These are phyloP conservation scores for Sitophilus oryzae DNA, from an alignment of 1,140 invertebrate genomes.

Conservation along the genomic window DNA sequence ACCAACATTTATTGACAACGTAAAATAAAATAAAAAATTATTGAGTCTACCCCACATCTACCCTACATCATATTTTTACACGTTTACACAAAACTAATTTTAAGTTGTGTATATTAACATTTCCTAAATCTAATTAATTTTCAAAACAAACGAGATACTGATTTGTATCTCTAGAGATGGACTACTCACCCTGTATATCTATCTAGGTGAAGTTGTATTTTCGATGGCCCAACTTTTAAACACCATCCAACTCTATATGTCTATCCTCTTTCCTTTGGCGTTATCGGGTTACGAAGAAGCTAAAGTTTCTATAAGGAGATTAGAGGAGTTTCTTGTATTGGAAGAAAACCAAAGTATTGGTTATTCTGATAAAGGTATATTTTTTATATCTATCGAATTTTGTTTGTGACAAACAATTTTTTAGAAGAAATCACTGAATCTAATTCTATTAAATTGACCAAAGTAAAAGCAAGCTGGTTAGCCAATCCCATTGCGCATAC, in stretches of 20 bases:
- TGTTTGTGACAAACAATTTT: not conserved
- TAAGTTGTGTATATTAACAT: too few relatives aligned
- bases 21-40: too few relatives aligned
- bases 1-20: too few relatives aligned
- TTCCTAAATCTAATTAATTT: too few relatives aligned
- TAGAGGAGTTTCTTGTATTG: constrained; percentile 51
- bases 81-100: too few relatives aligned
- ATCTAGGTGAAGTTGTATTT: constrained; percentile 62
- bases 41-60: too few relatives aligned
- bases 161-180: too few relatives aligned
- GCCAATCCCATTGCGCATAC: constrained; percentile 52
- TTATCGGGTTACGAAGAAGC: constrained; percentile 46
- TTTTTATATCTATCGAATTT: not conserved
- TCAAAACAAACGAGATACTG: too few relatives aligned
- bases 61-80: too few relatives aligned
- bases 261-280: constrained; percentile 62
- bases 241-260: constrained; percentile 64
- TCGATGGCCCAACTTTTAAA: constrained; percentile 70
- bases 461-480: constrained; percentile 55
- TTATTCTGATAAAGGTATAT: constrained; percentile 5
- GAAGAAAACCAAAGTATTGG: constrained; percentile 28
- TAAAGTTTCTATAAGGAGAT: constrained; percentile 56
- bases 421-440: constrained; percentile 22
- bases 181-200: too few relatives aligned
- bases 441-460: constrained; percentile 47